phyloP scores from a whole-genome alignment of 2,797 vertebrate genomes.

The Sitta carolinensis region DNA sequence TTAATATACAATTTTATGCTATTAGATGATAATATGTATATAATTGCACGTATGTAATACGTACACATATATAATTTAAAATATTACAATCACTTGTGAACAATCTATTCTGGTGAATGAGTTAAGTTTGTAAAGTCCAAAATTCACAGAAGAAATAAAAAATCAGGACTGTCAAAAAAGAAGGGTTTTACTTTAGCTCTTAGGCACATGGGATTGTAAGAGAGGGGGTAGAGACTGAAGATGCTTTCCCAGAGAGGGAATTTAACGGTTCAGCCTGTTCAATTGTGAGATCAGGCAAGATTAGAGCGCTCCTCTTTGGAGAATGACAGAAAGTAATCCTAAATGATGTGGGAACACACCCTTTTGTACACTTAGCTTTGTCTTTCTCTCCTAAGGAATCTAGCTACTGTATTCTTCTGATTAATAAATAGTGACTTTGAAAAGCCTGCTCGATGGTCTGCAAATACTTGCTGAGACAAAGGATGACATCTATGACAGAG shows the following conservation, averaged over 20 bases:
- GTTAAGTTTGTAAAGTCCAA: not conserved
- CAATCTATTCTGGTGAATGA: not conserved
- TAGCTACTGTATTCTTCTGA: conserved; percentile 24
- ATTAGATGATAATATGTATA: not conserved
- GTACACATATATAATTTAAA: rapidly evolving
- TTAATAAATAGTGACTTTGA: conserved; percentile 47
- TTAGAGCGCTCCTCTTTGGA: not conserved
- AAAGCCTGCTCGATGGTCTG: not conserved
- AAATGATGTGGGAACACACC: not conserved
- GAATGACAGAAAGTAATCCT: conserved; percentile 27
- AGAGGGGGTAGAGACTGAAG: not conserved
- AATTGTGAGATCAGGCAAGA: not conserved
- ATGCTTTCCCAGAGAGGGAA: not conserved
- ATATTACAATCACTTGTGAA: not conserved
- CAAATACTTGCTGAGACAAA: conserved; percentile 17
- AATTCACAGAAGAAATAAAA: not conserved
- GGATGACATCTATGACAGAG: conserved; percentile 17
- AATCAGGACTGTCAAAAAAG: not conserved
- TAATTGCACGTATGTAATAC: rapidly evolving
- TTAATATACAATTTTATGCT: not conserved
- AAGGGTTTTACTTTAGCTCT: not conserved
- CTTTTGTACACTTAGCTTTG: conserved; percentile 16
- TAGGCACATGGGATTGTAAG: not conserved
- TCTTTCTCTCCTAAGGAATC: not conserved
- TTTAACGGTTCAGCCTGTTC: not conserved